Conservation (phyloP, 2,113 vertebrate genomes). For the Phalacrocorax carbo region DNA sequence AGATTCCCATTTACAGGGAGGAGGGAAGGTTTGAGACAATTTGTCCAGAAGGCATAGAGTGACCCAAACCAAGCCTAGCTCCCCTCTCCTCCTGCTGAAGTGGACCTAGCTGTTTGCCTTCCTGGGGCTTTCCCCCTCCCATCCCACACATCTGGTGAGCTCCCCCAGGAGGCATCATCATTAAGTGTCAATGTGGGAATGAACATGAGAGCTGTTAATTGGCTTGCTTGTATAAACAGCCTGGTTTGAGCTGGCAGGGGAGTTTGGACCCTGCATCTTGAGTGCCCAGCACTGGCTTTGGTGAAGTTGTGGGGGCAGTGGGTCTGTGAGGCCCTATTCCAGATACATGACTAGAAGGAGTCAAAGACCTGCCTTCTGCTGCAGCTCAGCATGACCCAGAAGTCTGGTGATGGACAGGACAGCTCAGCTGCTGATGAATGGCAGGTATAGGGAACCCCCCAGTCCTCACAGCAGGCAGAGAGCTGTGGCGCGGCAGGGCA, state of each 20-base stretch:
- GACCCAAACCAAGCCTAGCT: not conserved
- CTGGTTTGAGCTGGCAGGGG: not conserved
- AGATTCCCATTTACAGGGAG: not conserved
- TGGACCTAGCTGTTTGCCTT: not conserved
- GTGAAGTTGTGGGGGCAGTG: not conserved
- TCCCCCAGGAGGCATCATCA: conserved; percentile 15
- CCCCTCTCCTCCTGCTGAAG: not conserved
- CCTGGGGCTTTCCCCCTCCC: not conserved
- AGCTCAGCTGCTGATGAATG: not conserved
- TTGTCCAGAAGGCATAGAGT: not conserved
- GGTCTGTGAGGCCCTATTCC: not conserved
- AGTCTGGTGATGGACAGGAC: not conserved
- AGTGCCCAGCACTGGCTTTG: not conserved
- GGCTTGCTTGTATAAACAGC: not conserved
- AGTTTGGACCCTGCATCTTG: not conserved
- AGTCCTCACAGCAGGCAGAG: not conserved
- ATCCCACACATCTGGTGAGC: not conserved
- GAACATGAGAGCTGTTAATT: not conserved
- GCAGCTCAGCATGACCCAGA: not conserved
- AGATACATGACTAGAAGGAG: not conserved
- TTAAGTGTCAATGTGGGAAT: not conserved
- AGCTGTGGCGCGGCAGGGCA: not conserved
- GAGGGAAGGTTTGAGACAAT: not conserved
- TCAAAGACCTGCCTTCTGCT: not conserved
- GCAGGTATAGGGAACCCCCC: not conserved